Evolutionary conservation across 2,113 vertebrate species (phyloP).

Genomic region (Podocnemis expansa): DNA sequence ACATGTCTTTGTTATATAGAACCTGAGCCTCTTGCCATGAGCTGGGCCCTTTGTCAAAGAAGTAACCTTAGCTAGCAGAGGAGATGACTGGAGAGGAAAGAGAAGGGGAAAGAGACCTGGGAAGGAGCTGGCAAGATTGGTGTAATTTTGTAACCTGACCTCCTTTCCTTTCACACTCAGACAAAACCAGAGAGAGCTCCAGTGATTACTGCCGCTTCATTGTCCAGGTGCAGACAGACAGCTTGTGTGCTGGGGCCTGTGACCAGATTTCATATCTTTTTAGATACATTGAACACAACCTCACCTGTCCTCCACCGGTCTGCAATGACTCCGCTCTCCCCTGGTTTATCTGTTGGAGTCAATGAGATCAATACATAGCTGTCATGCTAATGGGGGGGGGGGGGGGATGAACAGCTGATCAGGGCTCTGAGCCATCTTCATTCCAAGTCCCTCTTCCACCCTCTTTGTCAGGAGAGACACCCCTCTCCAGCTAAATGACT

Average conservation of each 20-base stretch:
- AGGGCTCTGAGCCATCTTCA: rapidly evolving
- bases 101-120: background rate
- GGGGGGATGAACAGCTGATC: background rate
- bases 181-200: background rate
- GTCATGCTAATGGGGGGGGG: rapidly evolving
- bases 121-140: background rate
- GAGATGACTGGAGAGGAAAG: background rate
- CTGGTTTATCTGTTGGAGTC: background rate
- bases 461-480: background rate
- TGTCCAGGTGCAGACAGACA: background rate
- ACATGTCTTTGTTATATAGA: background rate
- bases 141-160: background rate
- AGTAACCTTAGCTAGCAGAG: background rate
- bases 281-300: background rate
- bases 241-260: background rate
- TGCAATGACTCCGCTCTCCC: background rate
- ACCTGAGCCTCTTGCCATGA: background rate
- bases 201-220: background rate
- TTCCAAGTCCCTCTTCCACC: background rate
- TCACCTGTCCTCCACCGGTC: background rate
- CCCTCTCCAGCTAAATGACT: background rate
- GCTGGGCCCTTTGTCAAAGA: background rate
- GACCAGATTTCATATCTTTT: background rate
- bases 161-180: background rate
- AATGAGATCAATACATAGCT: background rate